A percentile compares a stretch with the other conserved stretches of the same genome.
Evolutionary conservation across 1,140 invertebrate genomes (phyloP).

Genomic region (Heliconius melpomene): DNA sequence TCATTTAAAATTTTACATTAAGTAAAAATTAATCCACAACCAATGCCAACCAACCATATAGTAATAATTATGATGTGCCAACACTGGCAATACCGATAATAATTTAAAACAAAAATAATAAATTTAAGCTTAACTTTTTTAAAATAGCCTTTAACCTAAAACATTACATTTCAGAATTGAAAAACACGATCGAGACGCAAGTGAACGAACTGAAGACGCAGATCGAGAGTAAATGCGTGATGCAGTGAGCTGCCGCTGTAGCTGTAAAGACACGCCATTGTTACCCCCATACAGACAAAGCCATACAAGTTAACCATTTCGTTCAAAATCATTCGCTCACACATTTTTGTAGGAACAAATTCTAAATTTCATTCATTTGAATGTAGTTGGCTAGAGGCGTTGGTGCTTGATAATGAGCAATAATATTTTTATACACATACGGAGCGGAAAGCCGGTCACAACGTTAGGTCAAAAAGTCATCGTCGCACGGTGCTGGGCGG

Average conservation of each 20-base stretch:
- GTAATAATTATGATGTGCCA: no score
- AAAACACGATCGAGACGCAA: constrained; percentile 96
- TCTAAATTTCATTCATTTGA: constrained; percentile 64
- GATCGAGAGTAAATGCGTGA: constrained; percentile 95
- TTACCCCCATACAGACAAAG: constrained; percentile 45
- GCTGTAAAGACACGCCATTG: constrained; percentile 49
- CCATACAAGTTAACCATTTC: constrained; percentile 36
- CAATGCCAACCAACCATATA: no score
- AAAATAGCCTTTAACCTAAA: background rate
- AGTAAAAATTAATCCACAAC: no score
- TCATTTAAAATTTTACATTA: no score
- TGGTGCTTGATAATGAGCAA: constrained; percentile 80
- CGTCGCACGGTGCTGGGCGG: constrained; percentile 41
- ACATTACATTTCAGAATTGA: constrained; percentile 89
- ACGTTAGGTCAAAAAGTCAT: constrained; percentile 75
- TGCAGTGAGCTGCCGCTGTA: constrained; percentile 84
- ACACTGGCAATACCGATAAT: no score
- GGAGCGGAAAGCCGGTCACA: constrained; percentile 51
- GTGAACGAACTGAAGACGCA: constrained; percentile 96
- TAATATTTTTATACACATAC: constrained; percentile 80
- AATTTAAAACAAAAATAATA: background rate
- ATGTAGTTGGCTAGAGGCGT: constrained; percentile 76
- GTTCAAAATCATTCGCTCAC: constrained; percentile 63
- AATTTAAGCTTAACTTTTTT: background rate
- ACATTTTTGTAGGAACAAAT: constrained; percentile 66